Conservation (phyloP, 2,888 invertebrate species). For the Adelognathus sp. region DNA sequence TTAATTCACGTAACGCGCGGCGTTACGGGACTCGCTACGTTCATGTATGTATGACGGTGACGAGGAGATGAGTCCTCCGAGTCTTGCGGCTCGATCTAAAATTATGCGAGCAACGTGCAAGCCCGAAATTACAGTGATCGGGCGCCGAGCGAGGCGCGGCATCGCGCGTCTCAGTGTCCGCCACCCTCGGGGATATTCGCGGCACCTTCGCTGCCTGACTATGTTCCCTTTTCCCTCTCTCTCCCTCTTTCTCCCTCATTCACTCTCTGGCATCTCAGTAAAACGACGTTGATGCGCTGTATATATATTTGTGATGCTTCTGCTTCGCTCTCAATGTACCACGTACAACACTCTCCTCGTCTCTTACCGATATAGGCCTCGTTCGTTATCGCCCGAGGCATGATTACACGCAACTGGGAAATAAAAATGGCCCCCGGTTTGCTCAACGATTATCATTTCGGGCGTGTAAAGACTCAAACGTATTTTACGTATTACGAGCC, state of each 20-base stretch:
- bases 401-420: constrained; percentile 68
- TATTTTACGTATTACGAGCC: constrained; percentile 20
- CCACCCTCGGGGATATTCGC: constrained; percentile 57
- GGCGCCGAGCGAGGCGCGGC: constrained; percentile 58
- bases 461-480: constrained; percentile 66
- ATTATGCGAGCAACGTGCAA: constrained; percentile 61
- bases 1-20: constrained; percentile 38
- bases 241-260: constrained; percentile 6
- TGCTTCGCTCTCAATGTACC: neutral
- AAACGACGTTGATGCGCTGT: constrained; percentile 11
- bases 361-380: constrained; percentile 59
- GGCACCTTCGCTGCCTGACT: constrained; percentile 54
- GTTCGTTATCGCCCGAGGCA: constrained; percentile 64
- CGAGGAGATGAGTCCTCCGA: constrained; percentile 34
- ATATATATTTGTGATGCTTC: constrained; percentile 2
- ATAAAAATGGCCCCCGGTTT: constrained; percentile 69
- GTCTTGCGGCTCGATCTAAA: constrained; percentile 31
- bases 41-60: constrained; percentile 17
- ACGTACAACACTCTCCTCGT: constrained; percentile 12
- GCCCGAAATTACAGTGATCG: constrained; percentile 78
- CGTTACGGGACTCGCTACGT: neutral
- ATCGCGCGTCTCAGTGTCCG: constrained; percentile 54
- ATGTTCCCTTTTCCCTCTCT: constrained; percentile 20
- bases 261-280: neutral
- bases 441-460: constrained; percentile 73